Evolutionary conservation across 1,140 invertebrate species (phyloP).

Genomic region (Drosophila bocki): DNA sequence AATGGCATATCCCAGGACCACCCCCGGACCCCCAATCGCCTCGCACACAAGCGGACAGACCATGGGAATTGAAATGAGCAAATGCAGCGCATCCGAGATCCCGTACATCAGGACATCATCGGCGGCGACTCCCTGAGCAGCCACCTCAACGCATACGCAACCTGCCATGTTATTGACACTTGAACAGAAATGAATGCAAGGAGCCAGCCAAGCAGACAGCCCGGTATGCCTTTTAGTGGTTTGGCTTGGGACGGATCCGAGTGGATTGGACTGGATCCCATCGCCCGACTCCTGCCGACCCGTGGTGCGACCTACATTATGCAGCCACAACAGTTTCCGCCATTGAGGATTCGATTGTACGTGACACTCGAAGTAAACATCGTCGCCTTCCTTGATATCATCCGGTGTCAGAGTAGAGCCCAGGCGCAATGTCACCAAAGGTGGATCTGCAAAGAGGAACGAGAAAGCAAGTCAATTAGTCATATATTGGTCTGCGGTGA

Average conservation of each 20-base stretch:
- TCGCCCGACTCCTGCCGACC: slow-evolving; percentile 9
- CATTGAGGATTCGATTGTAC: slow-evolving; percentile 94
- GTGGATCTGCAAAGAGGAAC: slow-evolving; percentile 90
- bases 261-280: slow-evolving; percentile 20
- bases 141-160: slow-evolving; percentile 60
- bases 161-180: slow-evolving; percentile 82
- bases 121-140: slow-evolving; percentile 35
- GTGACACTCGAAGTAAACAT: slow-evolving; percentile 97
- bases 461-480: slow-evolving; percentile 20
- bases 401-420: slow-evolving; percentile 94
- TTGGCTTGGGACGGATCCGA: slow-evolving; percentile 6
- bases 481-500: not conserved
- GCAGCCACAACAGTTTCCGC: slow-evolving; percentile 93
- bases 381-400: slow-evolving; percentile 96
- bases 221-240: slow-evolving; percentile 37
- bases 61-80: slow-evolving; percentile 79
- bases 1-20: slow-evolving; percentile 49
- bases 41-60: slow-evolving; percentile 12
- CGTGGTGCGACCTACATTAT: slow-evolving; percentile 89
- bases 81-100: slow-evolving; percentile 46
- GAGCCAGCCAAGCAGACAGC: slow-evolving; percentile 66
- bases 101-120: slow-evolving; percentile 45
- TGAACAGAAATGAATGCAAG: slow-evolving; percentile 72
- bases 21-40: not conserved
- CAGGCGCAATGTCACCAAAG: slow-evolving; percentile 91